Base-by-base conservation (phyloP, 2,888 invertebrate species). In the Patella pellucida region DNA sequence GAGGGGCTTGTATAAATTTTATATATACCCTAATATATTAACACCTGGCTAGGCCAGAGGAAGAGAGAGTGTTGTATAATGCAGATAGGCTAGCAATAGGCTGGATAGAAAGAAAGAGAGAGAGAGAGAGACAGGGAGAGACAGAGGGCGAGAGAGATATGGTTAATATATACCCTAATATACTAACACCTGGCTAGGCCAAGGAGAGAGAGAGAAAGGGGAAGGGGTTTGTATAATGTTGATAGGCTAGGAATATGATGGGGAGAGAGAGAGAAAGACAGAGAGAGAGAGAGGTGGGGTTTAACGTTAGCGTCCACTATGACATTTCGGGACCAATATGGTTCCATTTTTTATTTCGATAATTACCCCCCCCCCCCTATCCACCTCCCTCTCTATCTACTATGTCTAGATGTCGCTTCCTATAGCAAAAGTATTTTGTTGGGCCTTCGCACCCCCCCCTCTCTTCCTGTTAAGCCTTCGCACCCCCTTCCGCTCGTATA, bases 201-300 rank as follows among this genome's bases (percentile, higher is more conserved):
- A 50, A 2, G 27, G 19, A 31, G 19, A 19, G 19, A 31, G 19
- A 19, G 68, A 68, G 68, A 68, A 2, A 68, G 68, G 4, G 70
- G 52, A 16, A 70, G 70, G 41, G 68, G 27, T n/a, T n/a, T n/a
- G n/a, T n/a, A n/a, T n/a, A n/a, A n/a, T n/a, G n/a, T n/a, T n/a
- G 14, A 68, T 19, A 68, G 68, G 68, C 14, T 14, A 1, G 69
- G 69, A 12, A 41, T 15, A 51, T 0, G 31, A 0, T 3, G 23
- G n/a, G 31, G 41, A 50, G 69, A 27, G 54, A 52, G 52, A 50
- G 52, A 50, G 71, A 71, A 31, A 71, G 56, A 27, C 67, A 15
- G 50, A 16, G 50, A 31, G 70, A 23, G 41, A 31, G 70, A 12
- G 50, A 52, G n/a, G 27, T 7, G 11, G 7, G 14, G 41, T n/a